phyloP scores from a whole-genome alignment of 1,140 invertebrate species.

The Ruditapes philippinarum region DNA sequence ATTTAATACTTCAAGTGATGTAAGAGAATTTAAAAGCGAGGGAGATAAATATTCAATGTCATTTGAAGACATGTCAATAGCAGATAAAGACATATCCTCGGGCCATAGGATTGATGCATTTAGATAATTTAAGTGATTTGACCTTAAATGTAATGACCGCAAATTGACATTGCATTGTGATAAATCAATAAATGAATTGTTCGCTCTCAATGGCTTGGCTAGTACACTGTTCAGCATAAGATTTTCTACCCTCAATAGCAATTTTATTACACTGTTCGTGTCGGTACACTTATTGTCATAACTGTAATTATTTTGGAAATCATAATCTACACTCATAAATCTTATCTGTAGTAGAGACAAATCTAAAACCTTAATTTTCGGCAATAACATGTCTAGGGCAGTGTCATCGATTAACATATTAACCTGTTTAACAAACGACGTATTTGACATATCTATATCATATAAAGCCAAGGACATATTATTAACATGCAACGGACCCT shows the following conservation, averaged over 20 bases:
- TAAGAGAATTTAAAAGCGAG: background rate
- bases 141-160: background rate
- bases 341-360: too few relatives aligned
- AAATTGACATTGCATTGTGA: background rate
- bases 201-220: too few relatives aligned
- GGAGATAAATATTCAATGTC: background rate
- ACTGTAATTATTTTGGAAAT: too few relatives aligned
- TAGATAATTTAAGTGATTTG: background rate
- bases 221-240: too few relatives aligned
- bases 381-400: too few relatives aligned
- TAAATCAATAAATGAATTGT: background rate
- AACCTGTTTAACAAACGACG: too few relatives aligned
- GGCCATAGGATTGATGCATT: background rate
- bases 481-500: background rate
- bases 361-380: too few relatives aligned
- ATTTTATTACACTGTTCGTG: too few relatives aligned
- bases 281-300: too few relatives aligned
- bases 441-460: background rate
- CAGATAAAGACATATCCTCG: background rate
- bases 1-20: background rate
- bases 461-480: background rate
- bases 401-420: too few relatives aligned
- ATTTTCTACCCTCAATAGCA: too few relatives aligned
- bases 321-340: too few relatives aligned
- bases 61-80: background rate